Evolutionary conservation across 2,888 invertebrate species (phyloP), one percentile per base, ranked within the genome.

Genomic region (Stenoptilia bipunctidactyla): DNA sequence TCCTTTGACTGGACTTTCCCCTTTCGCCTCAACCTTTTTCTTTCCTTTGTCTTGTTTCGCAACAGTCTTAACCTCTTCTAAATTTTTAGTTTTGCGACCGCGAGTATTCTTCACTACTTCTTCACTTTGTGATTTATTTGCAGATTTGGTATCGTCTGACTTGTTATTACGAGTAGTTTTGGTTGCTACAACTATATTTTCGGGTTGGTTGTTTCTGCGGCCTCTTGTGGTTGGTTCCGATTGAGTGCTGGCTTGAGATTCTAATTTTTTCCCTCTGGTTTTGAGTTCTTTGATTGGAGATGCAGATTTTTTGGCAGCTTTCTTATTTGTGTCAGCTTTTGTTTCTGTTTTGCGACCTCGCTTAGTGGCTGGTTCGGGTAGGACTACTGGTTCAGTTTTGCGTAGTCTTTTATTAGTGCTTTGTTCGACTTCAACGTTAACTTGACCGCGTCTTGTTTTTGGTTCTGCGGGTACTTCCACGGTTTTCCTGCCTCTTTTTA

Each of bases 131-230:
- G 5, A 49, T 51, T 13, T 56, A 51, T 1, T 41, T 40, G 0
- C 46, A 40, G 0, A 43, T 37, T 4, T 49, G 39, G 43, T 55
- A 59, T 2, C 61, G 52, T 38, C 61, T 62, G 50, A 2, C 49
- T 46, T 15, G 40, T 53, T 8, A 35, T 33, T 42, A 44, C 50
- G 2, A 48, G 15, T 14, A 42, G 30, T 4, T 12, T 9, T n/a
- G 3, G 10, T n/a, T 8, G n/a, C 10, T n/a, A 8, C 12, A 12
- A 12, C 30, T 5, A 8, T 8, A 4, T 37, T 25, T 4, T 14
- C 41, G 1, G 36, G 38, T 1, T 25, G 35, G 44, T 42, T 47
- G 2, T 39, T 36, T 27, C 48, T 47, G 14, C 58, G 49, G 0
- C 45, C 40, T 2, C 56, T 47, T 4, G 43, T 42, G 1, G 40